Percentiles rank a stretch among this genome's conserved stretches.
Evolutionary conservation across 37 sponge, comb jelly and placozoan genomes (phyloP).

Genomic region (Cladorhizidae sp.): DNA sequence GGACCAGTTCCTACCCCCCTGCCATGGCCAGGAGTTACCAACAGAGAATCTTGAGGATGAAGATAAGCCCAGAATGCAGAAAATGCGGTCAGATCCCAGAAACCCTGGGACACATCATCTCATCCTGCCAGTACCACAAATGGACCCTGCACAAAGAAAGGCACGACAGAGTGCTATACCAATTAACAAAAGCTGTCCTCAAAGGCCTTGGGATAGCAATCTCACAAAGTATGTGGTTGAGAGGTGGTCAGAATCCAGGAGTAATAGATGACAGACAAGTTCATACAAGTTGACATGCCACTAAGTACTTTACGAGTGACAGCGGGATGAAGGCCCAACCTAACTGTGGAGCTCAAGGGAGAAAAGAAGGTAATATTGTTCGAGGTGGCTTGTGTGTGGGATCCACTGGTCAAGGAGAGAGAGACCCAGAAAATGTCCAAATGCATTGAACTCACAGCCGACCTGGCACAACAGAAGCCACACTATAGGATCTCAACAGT

Average conservation of each 20-base stretch:
- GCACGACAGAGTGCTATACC: conserved; percentile 1
- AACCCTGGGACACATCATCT: conserved; percentile 5
- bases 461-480: not conserved
- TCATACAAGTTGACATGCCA: not conserved
- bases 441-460: not conserved
- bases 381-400: not conserved
- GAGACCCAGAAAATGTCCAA: not conserved
- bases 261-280: not conserved
- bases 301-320: not conserved
- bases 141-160: not conserved
- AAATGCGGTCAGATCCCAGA: not conserved
- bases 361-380: not conserved
- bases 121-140: not conserved
- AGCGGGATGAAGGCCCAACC: too few relatives aligned
- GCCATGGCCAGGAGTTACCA: not conserved
- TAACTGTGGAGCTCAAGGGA: too few relatives aligned
- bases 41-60: not conserved
- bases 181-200: not conserved
- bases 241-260: not conserved
- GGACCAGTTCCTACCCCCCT: too few relatives aligned
- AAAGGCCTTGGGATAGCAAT: not conserved
- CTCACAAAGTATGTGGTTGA: not conserved
- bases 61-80: not conserved
- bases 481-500: too few relatives aligned
- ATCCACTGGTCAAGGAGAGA: not conserved